These are phyloP conservation scores for Ditylenchus weischeri DNA, from an alignment of 2,888 invertebrate genomes.

Conservation along the genomic window DNA sequence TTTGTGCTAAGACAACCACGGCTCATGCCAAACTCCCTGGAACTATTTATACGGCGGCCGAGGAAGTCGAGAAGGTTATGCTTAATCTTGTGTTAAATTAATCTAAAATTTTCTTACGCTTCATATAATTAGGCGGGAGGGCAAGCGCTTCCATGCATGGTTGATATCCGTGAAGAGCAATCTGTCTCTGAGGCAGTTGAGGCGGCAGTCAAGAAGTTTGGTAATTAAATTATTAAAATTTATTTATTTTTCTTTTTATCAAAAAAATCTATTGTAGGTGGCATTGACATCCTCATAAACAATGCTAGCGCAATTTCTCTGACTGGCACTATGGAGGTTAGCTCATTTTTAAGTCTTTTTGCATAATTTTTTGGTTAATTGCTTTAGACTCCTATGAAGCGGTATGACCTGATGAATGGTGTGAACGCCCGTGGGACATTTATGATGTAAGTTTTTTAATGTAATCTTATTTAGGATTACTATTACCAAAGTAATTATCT, in stretches of 20 bases:
- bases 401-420: slow-evolving; percentile 90
- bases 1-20: slow-evolving; percentile 85
- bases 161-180: slow-evolving; percentile 80
- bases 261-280: slow-evolving; percentile 70
- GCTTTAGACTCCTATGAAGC: slow-evolving; percentile 81
- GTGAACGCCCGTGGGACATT: slow-evolving; percentile 92
- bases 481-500: neutral
- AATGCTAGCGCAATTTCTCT: slow-evolving; percentile 86
- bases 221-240: slow-evolving; percentile 58
- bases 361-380: no score
- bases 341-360: neutral
- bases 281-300: slow-evolving; percentile 88
- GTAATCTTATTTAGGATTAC: neutral
- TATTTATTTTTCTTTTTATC: no score
- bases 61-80: slow-evolving; percentile 69
- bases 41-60: slow-evolving; percentile 82
- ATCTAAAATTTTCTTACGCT: neutral
- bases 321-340: slow-evolving; percentile 63
- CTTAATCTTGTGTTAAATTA: no score
- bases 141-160: slow-evolving; percentile 78
- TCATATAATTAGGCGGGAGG: slow-evolving; percentile 68
- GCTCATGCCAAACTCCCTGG: slow-evolving; percentile 81
- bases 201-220: slow-evolving; percentile 66
- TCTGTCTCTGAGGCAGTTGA: slow-evolving; percentile 64
- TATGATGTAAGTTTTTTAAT: slow-evolving; percentile 69